Conservation (phyloP, 2,888 invertebrate genomes). For the Pollenia labialis region DNA sequence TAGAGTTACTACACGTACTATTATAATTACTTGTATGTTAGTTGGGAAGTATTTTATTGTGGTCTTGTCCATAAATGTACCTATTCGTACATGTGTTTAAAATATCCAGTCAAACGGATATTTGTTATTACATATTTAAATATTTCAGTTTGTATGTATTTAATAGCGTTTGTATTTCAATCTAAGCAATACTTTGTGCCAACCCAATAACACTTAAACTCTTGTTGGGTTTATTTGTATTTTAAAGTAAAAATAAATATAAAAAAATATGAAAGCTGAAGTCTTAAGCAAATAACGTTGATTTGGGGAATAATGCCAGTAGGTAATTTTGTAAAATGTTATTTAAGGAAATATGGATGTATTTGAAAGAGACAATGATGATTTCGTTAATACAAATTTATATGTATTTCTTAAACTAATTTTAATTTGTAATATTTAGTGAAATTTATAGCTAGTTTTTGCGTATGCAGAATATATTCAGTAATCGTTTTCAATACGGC, state of each 20-base stretch:
- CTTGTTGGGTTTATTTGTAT: conserved; percentile 42
- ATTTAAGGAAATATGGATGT: not conserved
- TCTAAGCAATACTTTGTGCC: conserved; percentile 34
- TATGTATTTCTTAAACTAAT: no score
- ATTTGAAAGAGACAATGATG: no score
- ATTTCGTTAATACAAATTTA: no score
- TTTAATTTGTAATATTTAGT: no score
- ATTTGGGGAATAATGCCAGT: conserved; percentile 29
- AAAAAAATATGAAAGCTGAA: conserved; percentile 26
- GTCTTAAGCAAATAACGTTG: conserved; percentile 43
- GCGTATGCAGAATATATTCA: no score
- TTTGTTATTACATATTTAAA: conserved; percentile 28
- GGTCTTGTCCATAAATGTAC: conserved; percentile 46
- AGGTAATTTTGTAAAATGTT: not conserved
- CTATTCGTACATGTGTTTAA: conserved; percentile 6
- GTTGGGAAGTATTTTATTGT: conserved; percentile 14
- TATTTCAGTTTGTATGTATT: not conserved
- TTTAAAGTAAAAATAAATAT: conserved; percentile 54
- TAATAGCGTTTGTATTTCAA: conserved; percentile 45
- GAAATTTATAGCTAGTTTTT: no score
- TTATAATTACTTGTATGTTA: not conserved
- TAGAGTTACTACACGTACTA: conserved; percentile 23
- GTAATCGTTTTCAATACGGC: no score
- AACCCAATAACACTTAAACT: conserved; percentile 37
- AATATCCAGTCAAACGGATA: conserved; percentile 28